Base-by-base conservation (phyloP, 2,113 vertebrate genomes). In the Platanista minor region DNA sequence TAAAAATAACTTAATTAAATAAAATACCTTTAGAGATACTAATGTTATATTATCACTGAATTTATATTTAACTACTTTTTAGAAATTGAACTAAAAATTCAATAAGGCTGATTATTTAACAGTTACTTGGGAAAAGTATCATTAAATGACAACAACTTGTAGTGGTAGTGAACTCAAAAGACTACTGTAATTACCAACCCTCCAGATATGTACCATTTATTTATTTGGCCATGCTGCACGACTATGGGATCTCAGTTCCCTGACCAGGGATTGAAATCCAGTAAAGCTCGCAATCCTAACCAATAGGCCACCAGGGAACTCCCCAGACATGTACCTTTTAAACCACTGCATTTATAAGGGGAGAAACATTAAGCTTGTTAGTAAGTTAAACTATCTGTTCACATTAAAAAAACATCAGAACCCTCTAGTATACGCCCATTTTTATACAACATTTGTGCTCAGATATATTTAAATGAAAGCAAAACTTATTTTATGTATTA, bases 121-220 rank as follows among this genome's bases (percentile, higher is more conserved):
- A 86, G 78, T 91, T 95, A 87, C n/a, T 91, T 87, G 72, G 72
- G 54, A 17, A 87, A 87, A 88, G 72, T 88, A 59, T 18, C 46
- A 88, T 33, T 75, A 92, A 75, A 67, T 82, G 67, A 75, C 25
- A 54, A 81, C 4, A 61, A 67, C 20, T 75, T 83, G 10, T 10
- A 67, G 59, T 75, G 18, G 39, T 31, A 92, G 33, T 83, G 39
- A 95, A 83, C 82, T 59, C 49, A 49, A 57, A 88, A 72, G 33
- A 67, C 46, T 67, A 43, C 13, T 75, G 8, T 67, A 92, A 92
- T 87, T 82, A 87, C 5, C 31, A 92, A 43, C 33, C 39, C 20
- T 82, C 59, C 33, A 87, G 39, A 29, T 64, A 95, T 8, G 4
- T 62, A 87, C n/a, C n/a, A 46, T 31, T 46, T 75, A 31, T 8